Evolutionary conservation across 37 sponge, comb jelly and placozoan species (phyloP).

Genomic region (Hexactinellida sp.): DNA sequence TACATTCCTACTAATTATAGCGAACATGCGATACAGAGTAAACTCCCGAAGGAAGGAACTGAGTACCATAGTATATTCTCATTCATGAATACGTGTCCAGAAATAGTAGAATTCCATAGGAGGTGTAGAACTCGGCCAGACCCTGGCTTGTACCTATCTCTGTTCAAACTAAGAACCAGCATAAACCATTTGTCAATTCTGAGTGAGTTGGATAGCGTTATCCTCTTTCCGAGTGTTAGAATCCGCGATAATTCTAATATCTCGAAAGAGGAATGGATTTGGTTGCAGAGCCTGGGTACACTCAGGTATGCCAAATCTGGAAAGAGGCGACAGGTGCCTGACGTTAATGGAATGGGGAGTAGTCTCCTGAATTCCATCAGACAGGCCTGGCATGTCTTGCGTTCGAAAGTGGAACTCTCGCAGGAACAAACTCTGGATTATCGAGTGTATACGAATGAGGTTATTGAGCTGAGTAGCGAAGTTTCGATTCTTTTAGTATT

Average conservation of each 20-base stretch:
- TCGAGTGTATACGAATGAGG: slow-evolving; percentile 53
- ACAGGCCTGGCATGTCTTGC: not conserved
- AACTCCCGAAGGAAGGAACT: not conserved
- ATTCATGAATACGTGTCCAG: not conserved
- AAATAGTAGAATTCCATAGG: not conserved
- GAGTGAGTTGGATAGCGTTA: not conserved
- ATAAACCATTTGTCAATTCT: not conserved
- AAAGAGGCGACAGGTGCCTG: not conserved
- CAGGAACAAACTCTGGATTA: slow-evolving; percentile 17
- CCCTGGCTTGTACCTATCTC: not conserved
- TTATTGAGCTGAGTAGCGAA: slow-evolving; percentile 67
- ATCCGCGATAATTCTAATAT: slow-evolving; percentile 6
- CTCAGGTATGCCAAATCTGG: not conserved
- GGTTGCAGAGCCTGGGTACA: not conserved
- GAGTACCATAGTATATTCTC: slow-evolving; percentile 4
- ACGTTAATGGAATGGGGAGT: not conserved
- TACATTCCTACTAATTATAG: not conserved
- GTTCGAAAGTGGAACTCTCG: not conserved
- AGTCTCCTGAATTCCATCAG: not conserved
- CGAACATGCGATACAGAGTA: not conserved
- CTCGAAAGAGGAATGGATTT: slow-evolving; percentile 9
- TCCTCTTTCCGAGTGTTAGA: not conserved
- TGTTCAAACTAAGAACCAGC: not conserved
- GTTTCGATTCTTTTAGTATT: slow-evolving; percentile 52
- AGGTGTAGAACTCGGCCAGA: not conserved